Evolutionary conservation across 2,888 invertebrate species (phyloP).

Genomic region (Thereva nobilitata): DNA sequence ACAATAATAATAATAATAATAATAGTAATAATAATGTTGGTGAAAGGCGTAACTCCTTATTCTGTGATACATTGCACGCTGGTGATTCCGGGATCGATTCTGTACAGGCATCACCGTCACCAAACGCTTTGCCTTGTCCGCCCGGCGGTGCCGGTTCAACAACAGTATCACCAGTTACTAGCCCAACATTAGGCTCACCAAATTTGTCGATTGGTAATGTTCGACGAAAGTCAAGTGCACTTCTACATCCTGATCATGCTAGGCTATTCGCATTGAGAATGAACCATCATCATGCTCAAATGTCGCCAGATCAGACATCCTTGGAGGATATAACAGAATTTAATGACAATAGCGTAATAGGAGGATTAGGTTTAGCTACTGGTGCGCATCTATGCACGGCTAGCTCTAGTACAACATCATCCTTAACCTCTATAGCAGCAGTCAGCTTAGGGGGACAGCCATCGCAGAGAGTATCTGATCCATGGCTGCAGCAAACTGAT

Average conservation of each 20-base stretch:
- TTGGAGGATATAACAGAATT: constrained; percentile 59
- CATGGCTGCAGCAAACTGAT: constrained; percentile 58
- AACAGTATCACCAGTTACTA: constrained; percentile 54
- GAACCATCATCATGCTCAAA: constrained; percentile 54
- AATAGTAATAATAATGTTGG: constrained; percentile 36
- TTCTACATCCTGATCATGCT: constrained; percentile 73
- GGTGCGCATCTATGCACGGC: constrained; percentile 55
- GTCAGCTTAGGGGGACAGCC: constrained; percentile 54
- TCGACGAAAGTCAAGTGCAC: constrained; percentile 64
- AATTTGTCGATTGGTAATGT: constrained; percentile 52
- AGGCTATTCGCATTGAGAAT: constrained; percentile 61
- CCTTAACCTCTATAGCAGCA: constrained; percentile 61
- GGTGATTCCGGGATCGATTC: constrained; percentile 75
- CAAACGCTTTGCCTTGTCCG: constrained; percentile 57
- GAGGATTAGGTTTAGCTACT: constrained; percentile 33
- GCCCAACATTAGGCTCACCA: constrained; percentile 56
- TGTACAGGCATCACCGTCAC: constrained; percentile 68
- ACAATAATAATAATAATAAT: constrained; percentile 46
- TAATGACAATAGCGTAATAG: constrained; percentile 54
- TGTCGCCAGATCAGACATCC: constrained; percentile 57
- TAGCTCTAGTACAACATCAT: constrained; percentile 65
- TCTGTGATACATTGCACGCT: constrained; percentile 61
- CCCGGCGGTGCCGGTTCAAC: constrained; percentile 55
- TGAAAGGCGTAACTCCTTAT: constrained; percentile 54
- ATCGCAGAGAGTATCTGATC: constrained; percentile 57